These are phyloP conservation scores for Linepithema humile DNA, from an alignment of 1,140 invertebrate species.

Conservation along the genomic window DNA sequence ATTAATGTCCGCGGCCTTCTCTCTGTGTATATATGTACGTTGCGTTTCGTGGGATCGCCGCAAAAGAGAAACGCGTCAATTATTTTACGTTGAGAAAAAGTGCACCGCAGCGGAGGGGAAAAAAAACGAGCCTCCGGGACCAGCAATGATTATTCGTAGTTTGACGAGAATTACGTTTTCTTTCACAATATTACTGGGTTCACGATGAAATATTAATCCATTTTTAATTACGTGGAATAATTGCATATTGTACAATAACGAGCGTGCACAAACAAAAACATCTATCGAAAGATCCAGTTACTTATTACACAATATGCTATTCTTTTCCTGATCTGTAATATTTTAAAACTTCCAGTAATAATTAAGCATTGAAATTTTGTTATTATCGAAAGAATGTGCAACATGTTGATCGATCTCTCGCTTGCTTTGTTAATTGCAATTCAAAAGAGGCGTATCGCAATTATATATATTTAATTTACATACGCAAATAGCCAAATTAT, in stretches of 20 bases:
- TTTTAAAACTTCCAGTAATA: background rate
- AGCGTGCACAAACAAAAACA: no score
- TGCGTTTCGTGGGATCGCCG: constrained; percentile 23
- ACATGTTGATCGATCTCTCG: background rate
- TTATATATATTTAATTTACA: background rate
- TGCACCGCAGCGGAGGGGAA: background rate
- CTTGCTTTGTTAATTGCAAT: background rate
- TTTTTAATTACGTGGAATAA: background rate
- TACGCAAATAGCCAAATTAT: background rate
- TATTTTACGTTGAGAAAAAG: constrained; percentile 44
- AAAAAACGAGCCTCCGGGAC: background rate
- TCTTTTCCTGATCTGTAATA: no score
- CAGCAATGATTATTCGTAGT: background rate
- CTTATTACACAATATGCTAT: no score
- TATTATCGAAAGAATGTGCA: background rate
- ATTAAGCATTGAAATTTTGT: background rate
- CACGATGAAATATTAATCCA: background rate
- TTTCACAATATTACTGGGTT: background rate
- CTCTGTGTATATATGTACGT: background rate
- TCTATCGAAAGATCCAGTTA: no score
- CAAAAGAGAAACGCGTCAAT: constrained; percentile 45
- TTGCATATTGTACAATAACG: no score
- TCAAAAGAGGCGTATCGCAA: background rate
- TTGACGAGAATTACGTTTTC: background rate
- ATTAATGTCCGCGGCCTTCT: background rate